phyloP scores from a whole-genome alignment of 2,888 invertebrate genomes.

The Metallyticus violacea region DNA sequence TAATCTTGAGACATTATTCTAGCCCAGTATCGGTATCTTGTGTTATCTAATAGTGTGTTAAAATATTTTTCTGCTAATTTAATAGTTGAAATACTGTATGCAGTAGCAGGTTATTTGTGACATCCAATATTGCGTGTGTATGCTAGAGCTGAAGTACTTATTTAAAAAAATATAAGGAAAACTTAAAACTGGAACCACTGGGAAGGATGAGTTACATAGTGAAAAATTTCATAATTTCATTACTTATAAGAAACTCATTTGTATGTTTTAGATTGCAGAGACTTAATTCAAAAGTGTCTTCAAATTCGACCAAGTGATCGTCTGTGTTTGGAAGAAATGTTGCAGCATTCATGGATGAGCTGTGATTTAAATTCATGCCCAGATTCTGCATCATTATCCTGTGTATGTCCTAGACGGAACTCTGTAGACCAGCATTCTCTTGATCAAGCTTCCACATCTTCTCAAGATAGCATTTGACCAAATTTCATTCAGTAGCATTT shows the following conservation, averaged over 20 bases:
- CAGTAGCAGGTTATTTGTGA: too few species aligned
- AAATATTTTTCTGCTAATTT: too few species aligned
- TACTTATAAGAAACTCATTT: not conserved
- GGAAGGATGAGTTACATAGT: too few species aligned
- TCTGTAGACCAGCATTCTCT: slow-evolving; percentile 3
- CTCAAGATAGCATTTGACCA: slow-evolving; percentile 19
- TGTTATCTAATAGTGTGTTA: too few species aligned
- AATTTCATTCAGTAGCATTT: slow-evolving; percentile 1
- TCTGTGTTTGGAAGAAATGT: slow-evolving; percentile 51
- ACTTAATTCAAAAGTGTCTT: slow-evolving; percentile 54
- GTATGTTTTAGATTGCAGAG: slow-evolving; percentile 49
- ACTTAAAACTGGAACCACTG: too few species aligned
- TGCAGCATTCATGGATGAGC: slow-evolving; percentile 52
- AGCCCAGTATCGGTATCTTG: too few species aligned
- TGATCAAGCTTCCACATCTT: slow-evolving; percentile 13
- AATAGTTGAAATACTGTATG: too few species aligned
- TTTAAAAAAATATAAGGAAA: too few species aligned
- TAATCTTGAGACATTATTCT: too few species aligned
- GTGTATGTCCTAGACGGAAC: slow-evolving; percentile 4
- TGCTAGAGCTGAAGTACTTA: too few species aligned
- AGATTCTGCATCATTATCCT: not conserved
- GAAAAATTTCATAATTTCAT: too few species aligned
- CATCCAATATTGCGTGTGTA: too few species aligned
- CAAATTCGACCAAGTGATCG: slow-evolving; percentile 49
- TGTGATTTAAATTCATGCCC: not conserved